phyloP scores from a whole-genome alignment of 2,888 invertebrate genomes.

The Stenchaetothrips biformis region DNA sequence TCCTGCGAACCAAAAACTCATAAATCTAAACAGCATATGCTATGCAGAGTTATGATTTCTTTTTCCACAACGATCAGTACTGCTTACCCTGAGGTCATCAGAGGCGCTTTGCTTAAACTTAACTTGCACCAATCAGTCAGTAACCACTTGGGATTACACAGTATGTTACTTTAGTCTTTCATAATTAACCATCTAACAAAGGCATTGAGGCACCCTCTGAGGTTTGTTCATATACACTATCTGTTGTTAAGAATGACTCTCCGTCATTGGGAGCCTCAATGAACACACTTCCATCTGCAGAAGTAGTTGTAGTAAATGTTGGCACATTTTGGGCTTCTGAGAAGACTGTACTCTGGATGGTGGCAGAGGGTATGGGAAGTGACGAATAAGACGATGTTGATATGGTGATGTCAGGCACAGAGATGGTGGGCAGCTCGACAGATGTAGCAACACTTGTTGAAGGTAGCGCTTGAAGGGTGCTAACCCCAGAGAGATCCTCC shows the following conservation, averaged over 20 bases:
- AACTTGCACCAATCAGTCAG: constrained; percentile 18
- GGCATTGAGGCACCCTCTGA: constrained; percentile 5
- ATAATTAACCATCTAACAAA: neutral
- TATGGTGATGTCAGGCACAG: constrained; percentile 14
- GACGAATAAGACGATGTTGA: neutral
- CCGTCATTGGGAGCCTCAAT: neutral
- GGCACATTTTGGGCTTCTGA: neutral
- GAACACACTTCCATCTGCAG: constrained; percentile 1
- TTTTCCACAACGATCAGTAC: constrained; percentile 12
- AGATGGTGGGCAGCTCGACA: neutral
- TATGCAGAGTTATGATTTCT: constrained; percentile 1
- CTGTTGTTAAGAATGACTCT: neutral
- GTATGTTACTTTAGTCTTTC: neutral
- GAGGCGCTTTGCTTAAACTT: constrained; percentile 3
- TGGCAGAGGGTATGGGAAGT: neutral
- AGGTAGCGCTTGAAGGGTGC: constrained; percentile 33
- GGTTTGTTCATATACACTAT: neutral
- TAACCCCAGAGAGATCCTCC: constrained; percentile 57
- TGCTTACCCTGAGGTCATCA: constrained; percentile 5
- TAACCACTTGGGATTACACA: neutral
- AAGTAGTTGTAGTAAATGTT: neutral
- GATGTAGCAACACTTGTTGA: neutral
- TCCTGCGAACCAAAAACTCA: constrained; percentile 12
- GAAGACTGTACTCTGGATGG: neutral
- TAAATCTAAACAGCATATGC: constrained; percentile 7